Evolutionary conservation across 2,888 invertebrate genomes (phyloP).

Genomic region (Tridacna crocea): DNA sequence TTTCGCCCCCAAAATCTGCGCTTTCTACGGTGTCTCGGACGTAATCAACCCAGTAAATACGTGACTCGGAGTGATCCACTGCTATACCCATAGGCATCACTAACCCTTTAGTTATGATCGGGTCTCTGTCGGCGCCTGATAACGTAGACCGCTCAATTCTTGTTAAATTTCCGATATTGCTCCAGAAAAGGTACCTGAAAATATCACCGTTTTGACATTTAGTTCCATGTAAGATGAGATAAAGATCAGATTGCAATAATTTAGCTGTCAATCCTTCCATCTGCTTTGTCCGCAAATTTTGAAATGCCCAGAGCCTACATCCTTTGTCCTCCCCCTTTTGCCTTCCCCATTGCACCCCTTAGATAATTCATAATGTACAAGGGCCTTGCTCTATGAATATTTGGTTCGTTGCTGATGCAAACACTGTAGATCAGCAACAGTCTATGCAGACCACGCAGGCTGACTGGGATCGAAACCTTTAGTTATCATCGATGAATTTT

Average conservation of each 20-base stretch:
- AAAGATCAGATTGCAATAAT: background rate
- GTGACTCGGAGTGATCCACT: background rate
- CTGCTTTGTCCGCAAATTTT: background rate
- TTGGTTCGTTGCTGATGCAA: too few species aligned
- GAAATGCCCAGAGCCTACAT: background rate
- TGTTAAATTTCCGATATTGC: background rate
- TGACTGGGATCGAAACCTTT: too few species aligned
- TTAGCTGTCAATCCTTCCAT: background rate
- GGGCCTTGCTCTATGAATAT: too few species aligned
- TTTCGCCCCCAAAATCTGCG: conserved; percentile 6
- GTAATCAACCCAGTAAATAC: conserved; percentile 28
- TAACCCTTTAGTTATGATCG: conserved; percentile 3
- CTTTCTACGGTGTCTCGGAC: conserved; percentile 20
- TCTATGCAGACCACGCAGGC: too few species aligned
- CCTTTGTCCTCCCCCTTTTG: too few species aligned
- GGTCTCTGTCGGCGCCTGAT: background rate
- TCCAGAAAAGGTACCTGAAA: conserved; percentile 30
- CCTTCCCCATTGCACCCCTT: background rate
- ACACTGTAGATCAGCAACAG: too few species aligned
- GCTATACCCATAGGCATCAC: conserved; percentile 6
- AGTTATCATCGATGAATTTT: too few species aligned
- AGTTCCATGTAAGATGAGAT: background rate
- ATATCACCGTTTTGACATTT: background rate
- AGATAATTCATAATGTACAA: too few species aligned
- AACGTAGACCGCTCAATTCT: conserved; percentile 19